Conservation (phyloP, 2,113 vertebrate species). For the Dipodomys spectabilis region DNA sequence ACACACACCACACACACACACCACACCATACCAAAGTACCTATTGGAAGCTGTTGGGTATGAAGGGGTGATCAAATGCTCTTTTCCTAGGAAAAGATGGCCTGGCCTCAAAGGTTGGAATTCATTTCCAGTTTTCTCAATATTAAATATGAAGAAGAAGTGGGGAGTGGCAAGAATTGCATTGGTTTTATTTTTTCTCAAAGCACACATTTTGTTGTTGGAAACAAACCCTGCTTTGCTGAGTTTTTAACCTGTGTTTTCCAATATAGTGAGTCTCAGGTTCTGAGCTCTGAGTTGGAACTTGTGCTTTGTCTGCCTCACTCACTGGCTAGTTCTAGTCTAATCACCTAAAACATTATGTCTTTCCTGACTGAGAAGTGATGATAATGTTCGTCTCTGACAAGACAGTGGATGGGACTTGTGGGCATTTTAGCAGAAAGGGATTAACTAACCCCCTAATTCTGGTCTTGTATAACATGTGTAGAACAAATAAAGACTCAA, state of each 20-base stretch:
- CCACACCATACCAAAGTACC: too few species aligned
- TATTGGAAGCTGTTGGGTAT: too few species aligned
- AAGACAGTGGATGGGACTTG: background rate
- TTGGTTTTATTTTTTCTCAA: background rate
- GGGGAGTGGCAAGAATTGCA: background rate
- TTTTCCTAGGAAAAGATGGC: background rate
- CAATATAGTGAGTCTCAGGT: background rate
- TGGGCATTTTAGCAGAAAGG: background rate
- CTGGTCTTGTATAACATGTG: background rate
- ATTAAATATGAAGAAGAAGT: background rate
- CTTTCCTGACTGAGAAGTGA: conserved; percentile 44
- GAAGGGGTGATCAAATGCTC: background rate
- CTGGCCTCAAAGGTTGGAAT: background rate
- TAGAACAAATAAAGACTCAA: conserved; percentile 16
- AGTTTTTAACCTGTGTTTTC: background rate
- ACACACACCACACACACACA: too few species aligned
- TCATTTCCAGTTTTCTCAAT: background rate
- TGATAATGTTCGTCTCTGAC: background rate
- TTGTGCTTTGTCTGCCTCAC: background rate
- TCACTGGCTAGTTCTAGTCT: background rate
- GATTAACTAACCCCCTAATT: background rate
- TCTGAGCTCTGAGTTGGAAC: background rate
- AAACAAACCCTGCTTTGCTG: background rate
- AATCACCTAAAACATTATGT: background rate
- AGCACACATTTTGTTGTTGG: background rate